Percentiles rank a stretch among this genome's conserved stretches.
Conservation (phyloP, 2,888 invertebrate genomes). For the Rhagonycha lutea region DNA sequence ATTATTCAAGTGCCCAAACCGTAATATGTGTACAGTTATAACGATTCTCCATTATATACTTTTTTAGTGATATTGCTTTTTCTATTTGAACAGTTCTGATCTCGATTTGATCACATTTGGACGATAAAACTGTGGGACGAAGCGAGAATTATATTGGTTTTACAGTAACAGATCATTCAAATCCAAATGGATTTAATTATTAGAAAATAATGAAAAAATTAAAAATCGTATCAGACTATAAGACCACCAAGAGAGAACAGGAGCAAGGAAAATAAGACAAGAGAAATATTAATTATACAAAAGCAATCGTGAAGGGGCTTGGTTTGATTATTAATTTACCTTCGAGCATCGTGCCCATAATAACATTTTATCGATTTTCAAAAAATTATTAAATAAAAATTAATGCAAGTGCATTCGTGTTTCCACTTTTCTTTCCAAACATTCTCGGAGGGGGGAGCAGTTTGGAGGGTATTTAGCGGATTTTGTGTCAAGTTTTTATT, state of each 20-base stretch:
- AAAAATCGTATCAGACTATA: constrained; percentile 6
- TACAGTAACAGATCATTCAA: constrained; percentile 1
- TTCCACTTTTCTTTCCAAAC: not conserved
- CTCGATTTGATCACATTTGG: not conserved
- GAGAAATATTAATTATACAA: constrained; percentile 23
- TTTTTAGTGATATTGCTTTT: constrained; percentile 13
- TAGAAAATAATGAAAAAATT: constrained; percentile 1
- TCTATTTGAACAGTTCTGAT: not conserved
- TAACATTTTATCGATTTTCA: constrained; percentile 14
- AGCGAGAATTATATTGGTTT: not conserved
- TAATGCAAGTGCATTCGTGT: not conserved
- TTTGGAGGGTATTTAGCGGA: not conserved
- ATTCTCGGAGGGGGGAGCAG: not conserved
- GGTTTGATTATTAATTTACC: constrained; percentile 21
- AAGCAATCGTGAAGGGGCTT: constrained; percentile 22
- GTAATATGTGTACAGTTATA: constrained; percentile 16
- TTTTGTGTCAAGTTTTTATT: not conserved
- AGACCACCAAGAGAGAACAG: constrained; percentile 20
- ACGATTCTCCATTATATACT: constrained; percentile 9
- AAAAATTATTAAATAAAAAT: not conserved
- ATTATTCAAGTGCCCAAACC: constrained; percentile 16
- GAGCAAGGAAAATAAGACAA: constrained; percentile 12
- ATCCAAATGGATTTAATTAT: not conserved
- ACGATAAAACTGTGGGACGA: not conserved
- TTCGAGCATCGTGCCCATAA: constrained; percentile 10